A percentile compares a stretch with the other conserved stretches of the same genome.
Evolutionary conservation across 2,888 invertebrate species (phyloP).

Genomic region (Noctua janthe): DNA sequence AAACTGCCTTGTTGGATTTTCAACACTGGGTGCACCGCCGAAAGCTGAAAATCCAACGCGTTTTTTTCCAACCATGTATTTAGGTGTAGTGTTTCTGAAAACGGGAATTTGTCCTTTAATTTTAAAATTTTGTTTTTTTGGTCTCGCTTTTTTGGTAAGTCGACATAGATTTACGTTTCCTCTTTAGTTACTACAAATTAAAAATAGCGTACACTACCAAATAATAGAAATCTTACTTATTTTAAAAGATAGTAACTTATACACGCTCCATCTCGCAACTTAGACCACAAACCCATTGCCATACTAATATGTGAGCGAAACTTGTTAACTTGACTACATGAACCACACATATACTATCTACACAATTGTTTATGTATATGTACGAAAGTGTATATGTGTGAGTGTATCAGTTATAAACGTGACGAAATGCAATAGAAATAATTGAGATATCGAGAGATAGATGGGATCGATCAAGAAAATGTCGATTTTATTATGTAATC

Average conservation of each 20-base stretch:
- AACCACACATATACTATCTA: conserved; percentile 13
- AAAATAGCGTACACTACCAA: no score
- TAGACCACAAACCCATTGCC: conserved; percentile 38
- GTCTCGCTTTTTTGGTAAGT: no score
- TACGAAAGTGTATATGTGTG: conserved; percentile 15
- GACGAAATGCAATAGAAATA: conserved; percentile 49
- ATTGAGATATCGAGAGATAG: conserved; percentile 52
- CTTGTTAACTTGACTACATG: conserved; percentile 47
- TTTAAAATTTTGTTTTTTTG: neutral
- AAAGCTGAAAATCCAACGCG: no score
- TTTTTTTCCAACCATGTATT: no score
- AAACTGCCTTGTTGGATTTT: no score
- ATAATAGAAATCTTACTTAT: no score
- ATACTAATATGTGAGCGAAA: conserved; percentile 54
- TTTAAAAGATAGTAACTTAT: neutral
- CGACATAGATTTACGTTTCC: no score
- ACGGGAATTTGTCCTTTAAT: no score
- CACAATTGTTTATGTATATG: conserved; percentile 9
- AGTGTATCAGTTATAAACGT: conserved; percentile 45
- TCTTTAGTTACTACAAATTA: no score
- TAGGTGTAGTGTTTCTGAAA: no score
- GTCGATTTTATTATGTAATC: conserved; percentile 47
- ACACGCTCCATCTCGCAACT: conserved; percentile 16
- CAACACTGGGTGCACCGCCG: no score
- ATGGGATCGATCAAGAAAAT: conserved; percentile 42